phyloP scores from a whole-genome alignment of 2,888 invertebrate genomes.

The Apodemia hepburni region DNA sequence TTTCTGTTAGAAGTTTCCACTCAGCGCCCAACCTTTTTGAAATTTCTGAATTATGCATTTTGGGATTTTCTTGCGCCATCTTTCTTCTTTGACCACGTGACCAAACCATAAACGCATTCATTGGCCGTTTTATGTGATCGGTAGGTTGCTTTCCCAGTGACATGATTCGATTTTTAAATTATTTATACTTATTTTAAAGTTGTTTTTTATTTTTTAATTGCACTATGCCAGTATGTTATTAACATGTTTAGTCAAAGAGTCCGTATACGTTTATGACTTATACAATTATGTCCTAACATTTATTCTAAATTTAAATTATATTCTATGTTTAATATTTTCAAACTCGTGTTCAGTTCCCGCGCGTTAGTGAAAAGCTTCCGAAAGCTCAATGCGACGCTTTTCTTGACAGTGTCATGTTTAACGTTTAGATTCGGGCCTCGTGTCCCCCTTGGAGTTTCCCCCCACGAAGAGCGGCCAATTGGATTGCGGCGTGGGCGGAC shows the following conservation, averaged over 20 bases:
- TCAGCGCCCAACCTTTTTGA: slow-evolving; percentile 92
- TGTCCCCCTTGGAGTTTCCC: slow-evolving; percentile 45
- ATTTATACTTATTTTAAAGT: slow-evolving; percentile 13
- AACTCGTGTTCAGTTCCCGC: slow-evolving; percentile 41
- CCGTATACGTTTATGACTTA: background rate
- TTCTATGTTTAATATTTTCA: slow-evolving; percentile 21
- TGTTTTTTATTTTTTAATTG: slow-evolving; percentile 12
- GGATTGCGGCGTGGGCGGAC: slow-evolving; percentile 65
- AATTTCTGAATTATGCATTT: slow-evolving; percentile 96
- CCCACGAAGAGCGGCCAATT: slow-evolving; percentile 54
- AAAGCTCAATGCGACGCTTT: slow-evolving; percentile 78
- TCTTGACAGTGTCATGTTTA: slow-evolving; percentile 71
- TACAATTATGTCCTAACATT: slow-evolving; percentile 7
- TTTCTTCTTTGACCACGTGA: slow-evolving; percentile 92
- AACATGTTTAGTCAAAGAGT: slow-evolving; percentile 15
- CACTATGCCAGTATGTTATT: slow-evolving; percentile 13
- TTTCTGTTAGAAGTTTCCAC: slow-evolving; percentile 93
- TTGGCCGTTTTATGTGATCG: slow-evolving; percentile 95
- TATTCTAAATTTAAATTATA: slow-evolving; percentile 14
- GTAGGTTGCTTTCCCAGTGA: slow-evolving; percentile 68
- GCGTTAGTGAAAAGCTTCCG: slow-evolving; percentile 69
- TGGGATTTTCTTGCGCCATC: slow-evolving; percentile 96
- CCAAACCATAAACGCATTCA: slow-evolving; percentile 98
- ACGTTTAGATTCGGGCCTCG: slow-evolving; percentile 50
- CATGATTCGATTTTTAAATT: slow-evolving; percentile 41